Evolutionary conservation across 2,888 invertebrate genomes (phyloP).

Genomic region (Rhagium mordax): DNA sequence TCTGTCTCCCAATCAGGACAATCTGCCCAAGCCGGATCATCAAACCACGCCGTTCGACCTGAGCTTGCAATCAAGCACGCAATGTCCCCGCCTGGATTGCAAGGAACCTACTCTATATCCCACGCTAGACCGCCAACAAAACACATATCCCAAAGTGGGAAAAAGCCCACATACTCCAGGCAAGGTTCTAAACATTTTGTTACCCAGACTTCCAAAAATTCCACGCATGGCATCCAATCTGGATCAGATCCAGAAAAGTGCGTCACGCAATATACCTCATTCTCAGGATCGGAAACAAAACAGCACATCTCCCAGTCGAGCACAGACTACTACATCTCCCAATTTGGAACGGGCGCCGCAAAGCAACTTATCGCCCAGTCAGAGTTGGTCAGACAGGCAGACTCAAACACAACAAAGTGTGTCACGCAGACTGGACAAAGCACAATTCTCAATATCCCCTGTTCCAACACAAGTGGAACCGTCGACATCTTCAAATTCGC

Average conservation of each 20-base stretch:
- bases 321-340: background rate
- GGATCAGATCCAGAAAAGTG: background rate
- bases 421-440: background rate
- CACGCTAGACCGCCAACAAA: background rate
- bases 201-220: background rate
- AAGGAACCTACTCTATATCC: constrained; percentile 9
- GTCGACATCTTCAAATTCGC: background rate
- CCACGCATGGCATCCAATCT: background rate
- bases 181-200: background rate
- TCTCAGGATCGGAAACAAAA: background rate
- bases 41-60: constrained; percentile 7
- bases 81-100: background rate
- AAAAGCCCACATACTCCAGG: background rate
- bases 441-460: background rate
- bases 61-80: background rate
- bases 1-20: constrained; percentile 8
- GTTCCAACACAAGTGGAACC: background rate
- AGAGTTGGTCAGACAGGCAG: background rate
- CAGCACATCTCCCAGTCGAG: background rate
- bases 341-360: background rate
- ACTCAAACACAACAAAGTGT: background rate
- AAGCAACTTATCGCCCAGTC: background rate
- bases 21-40: constrained; percentile 9
- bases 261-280: background rate
- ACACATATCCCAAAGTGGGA: background rate